phyloP scores from a whole-genome alignment of 2,113 vertebrate species.

The Polypterus senegalus region DNA sequence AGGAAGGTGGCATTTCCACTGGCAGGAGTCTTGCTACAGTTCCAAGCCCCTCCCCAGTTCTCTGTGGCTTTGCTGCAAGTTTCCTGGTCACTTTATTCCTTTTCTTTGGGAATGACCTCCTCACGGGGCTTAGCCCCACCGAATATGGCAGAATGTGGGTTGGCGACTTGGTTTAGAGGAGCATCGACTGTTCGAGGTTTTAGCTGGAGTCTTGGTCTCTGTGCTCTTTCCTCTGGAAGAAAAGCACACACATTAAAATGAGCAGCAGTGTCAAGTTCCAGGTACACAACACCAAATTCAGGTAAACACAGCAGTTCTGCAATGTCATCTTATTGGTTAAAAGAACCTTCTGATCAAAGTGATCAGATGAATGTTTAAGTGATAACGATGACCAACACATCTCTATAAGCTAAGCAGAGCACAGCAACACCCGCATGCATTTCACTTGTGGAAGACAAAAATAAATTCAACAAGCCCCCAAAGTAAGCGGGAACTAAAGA shows the following conservation, averaged over 20 bases:
- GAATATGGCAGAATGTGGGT: slow-evolving; percentile 95
- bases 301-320: too few relatives aligned
- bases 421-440: too few relatives aligned
- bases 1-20: slow-evolving; percentile 51
- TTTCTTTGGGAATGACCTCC: slow-evolving; percentile 78
- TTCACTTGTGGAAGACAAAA: too few relatives aligned
- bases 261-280: too few relatives aligned
- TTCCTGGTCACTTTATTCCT: slow-evolving; percentile 56
- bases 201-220: slow-evolving; percentile 88
- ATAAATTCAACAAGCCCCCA: too few relatives aligned
- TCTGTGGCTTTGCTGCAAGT: slow-evolving; percentile 12
- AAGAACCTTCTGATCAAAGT: too few relatives aligned
- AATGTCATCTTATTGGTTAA: too few relatives aligned
- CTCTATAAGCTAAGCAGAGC: too few relatives aligned
- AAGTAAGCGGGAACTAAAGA: too few relatives aligned
- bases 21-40: slow-evolving; percentile 40
- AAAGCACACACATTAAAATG: slow-evolving; percentile 7
- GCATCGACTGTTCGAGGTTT: slow-evolving; percentile 88
- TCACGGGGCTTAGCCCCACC: slow-evolving; percentile 92
- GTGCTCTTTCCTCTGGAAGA: slow-evolving; percentile 82
- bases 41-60: slow-evolving; percentile 32
- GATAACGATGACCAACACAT: too few relatives aligned
- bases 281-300: too few relatives aligned
- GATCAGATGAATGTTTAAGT: too few relatives aligned
- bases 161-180: slow-evolving; percentile 97